phyloP scores from a whole-genome alignment of 2,113 vertebrate species.

The Ginglymostoma cirratum region DNA sequence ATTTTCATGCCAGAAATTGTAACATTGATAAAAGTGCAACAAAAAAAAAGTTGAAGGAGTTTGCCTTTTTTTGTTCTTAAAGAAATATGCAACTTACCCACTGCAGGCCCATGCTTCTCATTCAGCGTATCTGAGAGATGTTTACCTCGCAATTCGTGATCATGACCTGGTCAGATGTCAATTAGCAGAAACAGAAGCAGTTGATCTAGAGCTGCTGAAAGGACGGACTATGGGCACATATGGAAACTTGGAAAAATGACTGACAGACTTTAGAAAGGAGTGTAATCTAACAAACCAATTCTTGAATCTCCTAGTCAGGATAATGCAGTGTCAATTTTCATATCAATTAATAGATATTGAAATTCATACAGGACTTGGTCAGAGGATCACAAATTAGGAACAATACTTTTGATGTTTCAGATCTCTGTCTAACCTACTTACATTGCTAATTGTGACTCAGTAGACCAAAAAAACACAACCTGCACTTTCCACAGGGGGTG shows the following conservation, averaged over 20 bases:
- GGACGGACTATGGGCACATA: constrained; percentile 20
- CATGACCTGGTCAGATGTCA: constrained; percentile 76
- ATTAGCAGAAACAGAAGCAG: constrained; percentile 61
- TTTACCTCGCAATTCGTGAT: constrained; percentile 86
- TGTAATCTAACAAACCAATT: background rate
- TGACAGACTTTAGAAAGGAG: constrained; percentile 48
- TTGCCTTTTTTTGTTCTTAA: background rate
- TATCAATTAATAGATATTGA: too few species aligned
- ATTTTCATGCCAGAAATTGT: constrained; percentile 10
- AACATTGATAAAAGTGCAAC: constrained; percentile 16
- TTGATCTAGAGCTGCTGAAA: constrained; percentile 52
- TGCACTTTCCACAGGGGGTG: background rate
- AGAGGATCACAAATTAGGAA: background rate
- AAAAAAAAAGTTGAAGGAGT: constrained; percentile 6
- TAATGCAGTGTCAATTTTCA: too few species aligned
- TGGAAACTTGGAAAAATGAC: constrained; percentile 29
- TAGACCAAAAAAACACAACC: background rate
- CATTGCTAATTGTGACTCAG: background rate
- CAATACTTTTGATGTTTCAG: background rate
- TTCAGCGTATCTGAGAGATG: constrained; percentile 75
- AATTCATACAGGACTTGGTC: constrained; percentile 20
- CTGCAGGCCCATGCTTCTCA: constrained; percentile 78
- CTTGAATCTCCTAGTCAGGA: background rate
- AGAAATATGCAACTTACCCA: constrained; percentile 68
- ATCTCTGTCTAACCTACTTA: background rate